A percentile compares a stretch with the other conserved stretches of the same genome.
These are phyloP conservation scores for Odontocolon sp. DNA, from an alignment of 2,888 invertebrate species.

Conservation along the genomic window DNA sequence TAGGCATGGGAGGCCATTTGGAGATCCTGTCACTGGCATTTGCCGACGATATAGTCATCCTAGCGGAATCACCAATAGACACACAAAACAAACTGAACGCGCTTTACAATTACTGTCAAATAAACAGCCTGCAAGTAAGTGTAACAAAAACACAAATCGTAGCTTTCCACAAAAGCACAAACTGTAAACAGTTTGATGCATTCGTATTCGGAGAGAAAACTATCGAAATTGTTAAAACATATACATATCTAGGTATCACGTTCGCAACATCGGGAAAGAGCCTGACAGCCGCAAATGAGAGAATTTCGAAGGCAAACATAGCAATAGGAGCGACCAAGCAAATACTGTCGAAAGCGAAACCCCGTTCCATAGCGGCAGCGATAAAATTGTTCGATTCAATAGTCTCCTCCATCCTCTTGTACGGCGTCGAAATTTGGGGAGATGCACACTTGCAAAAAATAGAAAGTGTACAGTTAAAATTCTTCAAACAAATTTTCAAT, in stretches of 20 bases:
- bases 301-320: slow-evolving; percentile 1
- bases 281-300: background rate
- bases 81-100: background rate
- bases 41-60: background rate
- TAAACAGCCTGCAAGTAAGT: background rate
- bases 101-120: background rate
- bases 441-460: background rate
- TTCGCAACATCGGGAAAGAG: background rate
- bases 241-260: slow-evolving; percentile 11
- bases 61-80: background rate
- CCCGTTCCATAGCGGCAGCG: background rate
- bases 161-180: background rate
- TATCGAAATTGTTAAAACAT: slow-evolving; percentile 1
- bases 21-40: background rate
- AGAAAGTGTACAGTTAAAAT: slow-evolving; percentile 2
- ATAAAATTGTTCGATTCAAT: background rate
- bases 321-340: slow-evolving; percentile 1
- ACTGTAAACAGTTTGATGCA: background rate
- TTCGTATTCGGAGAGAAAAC: background rate
- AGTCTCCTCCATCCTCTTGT: background rate
- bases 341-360: slow-evolving; percentile 7
- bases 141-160: background rate
- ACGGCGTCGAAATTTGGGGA: background rate
- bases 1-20: background rate
- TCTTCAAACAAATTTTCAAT: background rate